Evolutionary conservation across 2,113 vertebrate genomes (phyloP), one percentile per base, ranked within the genome.

Genomic region (Neolamprologus sp.): DNA sequence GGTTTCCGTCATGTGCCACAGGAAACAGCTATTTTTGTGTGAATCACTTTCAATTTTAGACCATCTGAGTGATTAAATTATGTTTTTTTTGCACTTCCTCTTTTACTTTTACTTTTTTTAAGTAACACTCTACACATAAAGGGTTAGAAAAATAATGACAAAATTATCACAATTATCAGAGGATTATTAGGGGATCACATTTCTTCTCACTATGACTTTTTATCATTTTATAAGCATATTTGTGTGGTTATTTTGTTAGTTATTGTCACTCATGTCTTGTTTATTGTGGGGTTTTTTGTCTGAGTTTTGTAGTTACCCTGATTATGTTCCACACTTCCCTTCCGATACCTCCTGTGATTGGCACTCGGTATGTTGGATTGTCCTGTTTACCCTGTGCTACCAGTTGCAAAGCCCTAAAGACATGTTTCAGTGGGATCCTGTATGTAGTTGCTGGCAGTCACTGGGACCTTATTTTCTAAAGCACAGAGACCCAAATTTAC

Each of bases 211-310:
- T 37, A 7, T 37, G 17, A 65, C 19, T 0, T 65, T n/a, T 65
- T 37, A 65, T 65, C 60, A 35, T 0, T 1, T 37, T 37, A 65
- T 35, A 65, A 37, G 6, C 17, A 17, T 12, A 65, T 65, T n/a
- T 35, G 2, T 37, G 33, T 37, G 33, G 10, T 37, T 68, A 7
- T 13, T 37, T 37, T 68, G 19, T 68, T 68, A 68, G 19, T 68
- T 8, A 0, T 21, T 21, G 19, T 4, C 19, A 37, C 33, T 8
- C 4, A 21, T 1, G 33, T 21, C 19, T 0, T 1, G 17, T 21
- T 37, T 68, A 37, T 3, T 63, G 8, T 19, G 5, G 0, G 1
- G 0, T 12, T 37, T 57, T 35, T 65, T 65, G 30, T 19, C 60
- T 21, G 60, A 37, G 0, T 60, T 60, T 7, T 65, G 30, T n/a